phyloP scores from a whole-genome alignment of 1,140 invertebrate genomes.

The Leptopilina clavipes region DNA sequence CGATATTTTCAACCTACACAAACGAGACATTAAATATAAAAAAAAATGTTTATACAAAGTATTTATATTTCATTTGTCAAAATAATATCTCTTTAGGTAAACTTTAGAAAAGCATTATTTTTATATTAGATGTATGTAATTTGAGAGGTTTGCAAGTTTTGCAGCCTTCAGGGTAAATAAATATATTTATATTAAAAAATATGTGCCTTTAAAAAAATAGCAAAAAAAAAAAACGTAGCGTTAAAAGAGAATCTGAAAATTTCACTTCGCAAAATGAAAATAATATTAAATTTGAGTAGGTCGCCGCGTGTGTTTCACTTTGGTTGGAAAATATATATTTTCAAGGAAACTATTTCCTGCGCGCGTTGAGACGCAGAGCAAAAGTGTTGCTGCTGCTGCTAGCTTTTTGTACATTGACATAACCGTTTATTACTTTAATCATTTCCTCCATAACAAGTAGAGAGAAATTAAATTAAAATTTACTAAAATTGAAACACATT shows the following conservation, averaged over 20 bases:
- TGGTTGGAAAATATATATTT: constrained; percentile 34
- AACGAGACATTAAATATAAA: not conserved
- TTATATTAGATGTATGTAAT: no score
- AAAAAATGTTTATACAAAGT: not conserved
- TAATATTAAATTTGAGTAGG: constrained; percentile 56
- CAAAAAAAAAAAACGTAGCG: not conserved
- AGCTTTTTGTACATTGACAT: not conserved
- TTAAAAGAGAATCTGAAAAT: constrained; percentile 44
- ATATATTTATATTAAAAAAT: constrained; percentile 1
- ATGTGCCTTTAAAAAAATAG: not conserved
- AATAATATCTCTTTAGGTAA: not conserved
- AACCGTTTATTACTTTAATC: constrained; percentile 23
- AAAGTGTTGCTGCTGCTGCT: not conserved
- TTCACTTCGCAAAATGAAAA: constrained; percentile 59
- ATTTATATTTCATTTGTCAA: not conserved
- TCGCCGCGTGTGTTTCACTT: constrained; percentile 39
- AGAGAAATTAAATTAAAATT: not conserved
- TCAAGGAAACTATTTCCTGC: constrained; percentile 3
- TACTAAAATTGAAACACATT: not conserved
- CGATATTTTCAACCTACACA: constrained; percentile 4
- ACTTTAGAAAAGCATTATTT: no score
- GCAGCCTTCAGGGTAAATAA: not conserved
- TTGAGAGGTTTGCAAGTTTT: not conserved
- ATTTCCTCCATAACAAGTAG: not conserved
- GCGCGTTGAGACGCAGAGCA: not conserved